These are phyloP conservation scores for Idaea dimidiata DNA, from an alignment of 2,888 invertebrate genomes.

Conservation along the genomic window DNA sequence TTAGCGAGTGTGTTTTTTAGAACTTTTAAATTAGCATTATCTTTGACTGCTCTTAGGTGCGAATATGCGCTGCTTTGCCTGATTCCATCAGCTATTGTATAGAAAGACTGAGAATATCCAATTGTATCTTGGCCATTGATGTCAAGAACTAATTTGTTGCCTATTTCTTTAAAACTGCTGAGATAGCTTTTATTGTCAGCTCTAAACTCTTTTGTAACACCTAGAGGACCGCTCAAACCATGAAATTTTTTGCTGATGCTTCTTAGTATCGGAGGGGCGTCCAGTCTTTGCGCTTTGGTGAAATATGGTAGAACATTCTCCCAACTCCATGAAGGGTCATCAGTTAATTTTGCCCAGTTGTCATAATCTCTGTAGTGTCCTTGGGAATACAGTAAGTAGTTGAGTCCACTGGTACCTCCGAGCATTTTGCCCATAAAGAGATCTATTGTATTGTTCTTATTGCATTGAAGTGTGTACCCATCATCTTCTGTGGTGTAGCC, in stretches of 20 bases:
- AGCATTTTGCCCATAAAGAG: conserved; percentile 31
- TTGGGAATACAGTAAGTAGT: conserved; percentile 25
- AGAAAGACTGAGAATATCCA: conserved; percentile 38
- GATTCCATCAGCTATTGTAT: conserved; percentile 27
- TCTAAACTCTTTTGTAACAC: conserved; percentile 34
- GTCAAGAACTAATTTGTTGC: conserved; percentile 45
- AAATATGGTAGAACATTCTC: conserved; percentile 40
- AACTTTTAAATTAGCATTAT: conserved; percentile 38
- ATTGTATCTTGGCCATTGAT: conserved; percentile 43
- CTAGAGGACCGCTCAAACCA: conserved; percentile 33
- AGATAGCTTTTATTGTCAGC: conserved; percentile 28
- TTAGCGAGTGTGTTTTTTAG: conserved; percentile 40
- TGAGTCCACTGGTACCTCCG: conserved; percentile 30
- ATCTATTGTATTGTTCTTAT: conserved; percentile 20
- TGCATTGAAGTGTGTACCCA: conserved; percentile 16
- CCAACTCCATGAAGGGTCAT: conserved; percentile 42
- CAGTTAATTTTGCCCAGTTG: conserved; percentile 35
- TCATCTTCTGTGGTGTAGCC: conserved; percentile 28
- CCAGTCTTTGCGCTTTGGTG: conserved; percentile 42
- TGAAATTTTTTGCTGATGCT: conserved; percentile 29
- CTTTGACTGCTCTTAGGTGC: conserved; percentile 33
- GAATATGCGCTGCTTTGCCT: conserved; percentile 40
- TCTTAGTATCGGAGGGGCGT: conserved; percentile 21
- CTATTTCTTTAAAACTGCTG: conserved; percentile 55
- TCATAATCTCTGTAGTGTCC: conserved; percentile 39